These are phyloP conservation scores for Phylloscopus collybita DNA, from an alignment of 2,797 vertebrate genomes.

Conservation along the genomic window DNA sequence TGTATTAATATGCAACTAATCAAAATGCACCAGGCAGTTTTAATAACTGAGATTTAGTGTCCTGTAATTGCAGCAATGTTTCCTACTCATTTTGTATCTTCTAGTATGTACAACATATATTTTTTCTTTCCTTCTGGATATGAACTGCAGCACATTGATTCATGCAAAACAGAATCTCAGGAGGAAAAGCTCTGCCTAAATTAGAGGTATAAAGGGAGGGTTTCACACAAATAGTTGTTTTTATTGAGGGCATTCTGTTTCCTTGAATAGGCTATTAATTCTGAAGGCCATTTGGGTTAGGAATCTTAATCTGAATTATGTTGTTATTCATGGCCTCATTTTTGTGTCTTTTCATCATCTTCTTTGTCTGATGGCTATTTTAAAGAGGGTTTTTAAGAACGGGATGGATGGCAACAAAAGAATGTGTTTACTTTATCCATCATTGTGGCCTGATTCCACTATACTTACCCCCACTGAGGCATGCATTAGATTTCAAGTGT, in stretches of 20 bases:
- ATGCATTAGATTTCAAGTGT: slow-evolving; percentile 39
- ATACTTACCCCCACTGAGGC: slow-evolving; percentile 15
- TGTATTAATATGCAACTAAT: neutral
- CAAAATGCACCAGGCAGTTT: neutral
- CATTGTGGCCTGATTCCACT: neutral
- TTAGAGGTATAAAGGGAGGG: neutral
- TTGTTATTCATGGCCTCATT: slow-evolving; percentile 28
- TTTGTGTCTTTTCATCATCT: slow-evolving; percentile 40
- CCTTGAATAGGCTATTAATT: slow-evolving; percentile 46
- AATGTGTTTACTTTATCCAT: slow-evolving; percentile 44
- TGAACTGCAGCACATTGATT: neutral
- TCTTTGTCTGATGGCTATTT: slow-evolving; percentile 36
- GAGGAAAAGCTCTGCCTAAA: neutral
- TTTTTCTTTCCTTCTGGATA: neutral
- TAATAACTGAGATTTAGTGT: neutral
- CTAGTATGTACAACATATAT: neutral
- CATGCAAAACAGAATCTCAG: neutral
- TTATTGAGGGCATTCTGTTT: slow-evolving; percentile 24
- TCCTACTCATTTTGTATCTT: neutral
- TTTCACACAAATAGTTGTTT: slow-evolving; percentile 24
- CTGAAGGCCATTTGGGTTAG: slow-evolving; percentile 48
- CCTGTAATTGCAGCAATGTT: neutral
- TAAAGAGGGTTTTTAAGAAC: slow-evolving; percentile 46
- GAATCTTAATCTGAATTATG: slow-evolving; percentile 44
- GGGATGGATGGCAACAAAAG: slow-evolving; percentile 15